Evolutionary conservation across 2,888 invertebrate species (phyloP).

Genomic region (Macrophya annulata): DNA sequence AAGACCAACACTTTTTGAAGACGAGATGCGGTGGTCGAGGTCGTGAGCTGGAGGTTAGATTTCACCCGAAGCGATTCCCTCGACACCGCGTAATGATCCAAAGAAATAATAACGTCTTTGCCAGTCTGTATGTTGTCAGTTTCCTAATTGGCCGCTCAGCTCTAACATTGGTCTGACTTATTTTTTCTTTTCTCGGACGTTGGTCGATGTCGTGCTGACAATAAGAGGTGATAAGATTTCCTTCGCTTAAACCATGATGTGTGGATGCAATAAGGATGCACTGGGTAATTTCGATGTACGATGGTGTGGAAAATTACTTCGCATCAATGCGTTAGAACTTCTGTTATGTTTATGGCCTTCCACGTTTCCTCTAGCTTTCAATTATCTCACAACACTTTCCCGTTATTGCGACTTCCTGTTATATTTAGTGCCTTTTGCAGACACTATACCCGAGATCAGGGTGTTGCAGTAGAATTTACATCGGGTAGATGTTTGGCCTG

Average conservation of each 20-base stretch:
- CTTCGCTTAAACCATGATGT: slow-evolving; percentile 60
- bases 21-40: not conserved
- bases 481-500: not conserved
- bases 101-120: slow-evolving; percentile 28
- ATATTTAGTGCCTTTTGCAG: slow-evolving; percentile 24
- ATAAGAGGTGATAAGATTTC: slow-evolving; percentile 5
- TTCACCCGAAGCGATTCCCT: slow-evolving; percentile 1
- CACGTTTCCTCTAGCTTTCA: slow-evolving; percentile 69
- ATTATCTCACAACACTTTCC: slow-evolving; percentile 71
- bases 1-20: not conserved
- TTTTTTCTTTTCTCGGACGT: not conserved
- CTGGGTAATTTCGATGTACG: slow-evolving; percentile 22
- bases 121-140: not conserved
- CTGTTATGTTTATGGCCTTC: slow-evolving; percentile 67
- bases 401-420: slow-evolving; percentile 66
- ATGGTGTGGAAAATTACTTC: slow-evolving; percentile 3
- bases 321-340: slow-evolving; percentile 67
- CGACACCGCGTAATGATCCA: slow-evolving; percentile 19
- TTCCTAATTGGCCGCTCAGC: slow-evolving; percentile 14
- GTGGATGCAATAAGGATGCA: slow-evolving; percentile 64
- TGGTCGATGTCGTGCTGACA: not conserved
- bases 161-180: not conserved
- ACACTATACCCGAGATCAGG: not conserved
- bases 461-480: slow-evolving; percentile 22
- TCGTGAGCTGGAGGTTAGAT: not conserved